Evolutionary conservation across 2,888 invertebrate species (phyloP), one percentile per base, ranked within the genome.

Genomic region (Ypsolopha scabrella): DNA sequence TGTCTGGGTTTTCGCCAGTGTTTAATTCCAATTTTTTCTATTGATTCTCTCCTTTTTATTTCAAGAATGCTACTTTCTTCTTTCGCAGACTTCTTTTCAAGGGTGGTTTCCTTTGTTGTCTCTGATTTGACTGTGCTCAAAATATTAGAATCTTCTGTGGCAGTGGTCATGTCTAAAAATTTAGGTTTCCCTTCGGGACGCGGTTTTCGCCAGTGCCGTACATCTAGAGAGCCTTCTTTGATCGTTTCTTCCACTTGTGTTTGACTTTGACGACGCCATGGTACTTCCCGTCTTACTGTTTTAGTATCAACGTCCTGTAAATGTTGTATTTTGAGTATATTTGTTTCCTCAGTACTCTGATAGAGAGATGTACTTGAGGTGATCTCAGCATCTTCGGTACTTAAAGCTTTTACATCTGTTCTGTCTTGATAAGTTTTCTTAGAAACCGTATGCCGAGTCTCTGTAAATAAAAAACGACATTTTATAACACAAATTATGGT

Each of bases 321-420:
- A 54, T 69, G 70, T 57, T 78, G 60, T 38, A 82, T 51, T 58
- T 72, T 76, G 39, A 83, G 58, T 51, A 85, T 78, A 56, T 75
- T 83, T 8, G 68, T 69, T 55, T 83, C 82, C 65, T 85, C 83
- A 8, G 80, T 80, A 3, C 74, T 66, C 63, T 80, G 70, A 58
- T 72, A 79, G 50, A 60, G 55, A 11, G 71, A 54, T 57, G 62
- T 72, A 52, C 58, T 70, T 43, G 62, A 60, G 11, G 58, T 65
- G 33, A 57, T 54, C 50, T 64, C 62, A 7, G 57, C 54, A 46
- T 67, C 67, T 57, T 72, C 62, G 37, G 61, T 51, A 47, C 54
- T 62, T 1, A 54, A 52, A 34, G 57, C 58, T 39, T 61, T 62
- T 4, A 67, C 54, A 47, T 74, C 73, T 4, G 69, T 70, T 58